These are phyloP conservation scores for Cryptoblepharus egeriae DNA, from an alignment of 2,797 vertebrate species.

Conservation along the genomic window DNA sequence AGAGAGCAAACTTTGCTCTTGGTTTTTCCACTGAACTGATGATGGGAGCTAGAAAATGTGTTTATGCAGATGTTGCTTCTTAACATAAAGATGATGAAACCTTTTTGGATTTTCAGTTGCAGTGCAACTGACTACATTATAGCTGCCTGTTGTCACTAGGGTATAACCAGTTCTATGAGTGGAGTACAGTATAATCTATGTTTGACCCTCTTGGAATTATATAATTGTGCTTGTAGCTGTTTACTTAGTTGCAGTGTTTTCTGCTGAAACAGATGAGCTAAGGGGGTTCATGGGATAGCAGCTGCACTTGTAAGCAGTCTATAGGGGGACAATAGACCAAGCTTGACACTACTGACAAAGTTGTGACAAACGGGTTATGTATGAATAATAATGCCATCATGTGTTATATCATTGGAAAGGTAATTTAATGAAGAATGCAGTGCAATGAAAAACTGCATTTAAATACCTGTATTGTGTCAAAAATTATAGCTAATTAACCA, in stretches of 20 bases:
- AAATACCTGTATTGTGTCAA: too few relatives aligned
- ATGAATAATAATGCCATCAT: too few relatives aligned
- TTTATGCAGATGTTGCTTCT: not conserved
- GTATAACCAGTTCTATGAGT: not conserved
- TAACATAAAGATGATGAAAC: not conserved
- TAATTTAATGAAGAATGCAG: too few relatives aligned
- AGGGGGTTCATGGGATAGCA: too few relatives aligned
- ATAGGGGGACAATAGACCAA: too few relatives aligned
- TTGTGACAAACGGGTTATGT: too few relatives aligned
- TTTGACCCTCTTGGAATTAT: not conserved
- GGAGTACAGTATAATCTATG: not conserved
- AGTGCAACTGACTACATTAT: not conserved
- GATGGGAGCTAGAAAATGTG: not conserved
- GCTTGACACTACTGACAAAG: too few relatives aligned
- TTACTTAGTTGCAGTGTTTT: not conserved
- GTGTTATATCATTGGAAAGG: too few relatives aligned
- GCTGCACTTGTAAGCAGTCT: too few relatives aligned
- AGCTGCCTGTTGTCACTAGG: not conserved
- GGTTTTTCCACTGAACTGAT: not conserved
- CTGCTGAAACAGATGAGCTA: too few relatives aligned
- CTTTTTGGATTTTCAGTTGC: not conserved
- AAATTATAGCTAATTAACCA: too few relatives aligned
- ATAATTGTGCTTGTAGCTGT: not conserved
- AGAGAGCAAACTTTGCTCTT: not conserved
- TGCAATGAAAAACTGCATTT: too few relatives aligned